Conservation (phyloP, 2,113 vertebrate genomes). For the Isurus oxyrinchus region DNA sequence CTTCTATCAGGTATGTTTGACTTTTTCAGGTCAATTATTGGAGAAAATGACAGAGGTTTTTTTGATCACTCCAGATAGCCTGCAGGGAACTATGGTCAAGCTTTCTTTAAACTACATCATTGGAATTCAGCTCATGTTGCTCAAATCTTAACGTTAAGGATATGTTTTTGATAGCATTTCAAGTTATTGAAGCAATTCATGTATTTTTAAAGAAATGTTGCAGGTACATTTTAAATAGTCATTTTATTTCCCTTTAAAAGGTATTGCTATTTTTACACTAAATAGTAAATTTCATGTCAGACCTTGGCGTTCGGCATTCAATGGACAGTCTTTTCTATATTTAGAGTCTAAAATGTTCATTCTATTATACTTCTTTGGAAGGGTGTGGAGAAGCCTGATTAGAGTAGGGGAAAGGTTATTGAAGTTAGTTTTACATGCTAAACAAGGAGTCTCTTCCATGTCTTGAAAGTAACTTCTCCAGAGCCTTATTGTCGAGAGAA, state of each 20-base stretch:
- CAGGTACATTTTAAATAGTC: background rate
- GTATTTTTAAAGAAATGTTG: background rate
- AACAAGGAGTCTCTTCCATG: background rate
- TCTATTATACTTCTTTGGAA: background rate
- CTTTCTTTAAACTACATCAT: background rate
- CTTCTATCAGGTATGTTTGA: background rate
- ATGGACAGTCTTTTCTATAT: background rate
- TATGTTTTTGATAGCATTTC: background rate
- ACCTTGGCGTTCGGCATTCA: background rate
- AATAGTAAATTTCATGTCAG: background rate
- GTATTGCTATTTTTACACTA: background rate
- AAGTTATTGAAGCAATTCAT: background rate
- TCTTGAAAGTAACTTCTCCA: background rate
- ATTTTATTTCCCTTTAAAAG: background rate
- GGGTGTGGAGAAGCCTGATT: background rate
- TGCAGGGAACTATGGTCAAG: background rate
- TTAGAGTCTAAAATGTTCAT: background rate
- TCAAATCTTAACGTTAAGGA: background rate
- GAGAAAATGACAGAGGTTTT: background rate
- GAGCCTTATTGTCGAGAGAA: background rate
- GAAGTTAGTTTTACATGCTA: background rate
- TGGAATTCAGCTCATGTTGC: background rate
- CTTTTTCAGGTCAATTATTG: background rate
- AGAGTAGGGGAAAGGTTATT: background rate
- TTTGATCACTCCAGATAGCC: background rate